Conservation (phyloP, 2,113 vertebrate species). For the Bufo bufo region DNA sequence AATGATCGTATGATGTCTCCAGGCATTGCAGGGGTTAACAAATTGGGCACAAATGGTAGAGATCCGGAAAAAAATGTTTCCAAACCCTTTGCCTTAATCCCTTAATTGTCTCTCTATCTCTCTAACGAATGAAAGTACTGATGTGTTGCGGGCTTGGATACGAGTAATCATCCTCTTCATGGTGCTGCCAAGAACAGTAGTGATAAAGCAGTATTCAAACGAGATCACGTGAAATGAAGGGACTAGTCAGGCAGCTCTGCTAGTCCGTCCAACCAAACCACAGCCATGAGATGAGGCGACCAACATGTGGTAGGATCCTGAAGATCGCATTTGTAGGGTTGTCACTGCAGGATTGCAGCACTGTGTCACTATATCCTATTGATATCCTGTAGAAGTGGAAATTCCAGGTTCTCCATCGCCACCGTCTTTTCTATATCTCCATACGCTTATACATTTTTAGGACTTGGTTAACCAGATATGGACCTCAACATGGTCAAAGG, state of each 20-base stretch:
- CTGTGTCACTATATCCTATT: neutral
- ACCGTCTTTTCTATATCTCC: neutral
- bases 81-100: constrained; percentile 94
- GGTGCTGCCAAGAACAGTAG: constrained; percentile 35
- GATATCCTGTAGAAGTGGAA: neutral
- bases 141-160: constrained; percentile 53
- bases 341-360: neutral
- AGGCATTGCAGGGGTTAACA: constrained; percentile 69
- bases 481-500: too few relatives aligned
- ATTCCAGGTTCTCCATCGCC: neutral
- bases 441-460: neutral
- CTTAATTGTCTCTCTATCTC: constrained; percentile 85
- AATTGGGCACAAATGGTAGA: constrained; percentile 62
- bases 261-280: neutral
- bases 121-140: constrained; percentile 76
- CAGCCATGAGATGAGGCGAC: neutral
- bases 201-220: constrained; percentile 15
- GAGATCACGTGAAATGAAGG: neutral
- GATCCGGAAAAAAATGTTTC: constrained; percentile 66
- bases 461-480: neutral
- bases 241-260: neutral
- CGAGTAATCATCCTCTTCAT: neutral
- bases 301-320: neutral
- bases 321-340: neutral
- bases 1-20: constrained; percentile 73